Evolutionary conservation across 2,888 invertebrate species (phyloP).

Genomic region (Tipula lateralis): DNA sequence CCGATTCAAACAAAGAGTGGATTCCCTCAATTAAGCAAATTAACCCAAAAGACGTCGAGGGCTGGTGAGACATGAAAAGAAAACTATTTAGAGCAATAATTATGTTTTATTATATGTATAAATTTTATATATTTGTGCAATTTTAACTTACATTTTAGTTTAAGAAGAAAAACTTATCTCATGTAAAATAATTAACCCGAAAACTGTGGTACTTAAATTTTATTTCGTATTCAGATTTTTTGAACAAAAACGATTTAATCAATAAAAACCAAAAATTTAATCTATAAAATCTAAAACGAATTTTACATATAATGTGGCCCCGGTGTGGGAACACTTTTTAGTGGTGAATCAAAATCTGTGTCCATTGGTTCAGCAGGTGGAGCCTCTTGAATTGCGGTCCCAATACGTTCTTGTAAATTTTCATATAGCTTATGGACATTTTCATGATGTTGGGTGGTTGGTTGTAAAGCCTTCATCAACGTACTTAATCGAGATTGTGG

Average conservation of each 20-base stretch:
- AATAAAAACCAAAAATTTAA: not conserved
- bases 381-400: conserved; percentile 60
- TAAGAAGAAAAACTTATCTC: not conserved
- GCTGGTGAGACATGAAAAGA: conserved; percentile 40
- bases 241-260: not conserved
- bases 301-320: conserved; percentile 56
- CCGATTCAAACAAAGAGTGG: conserved; percentile 84
- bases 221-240: not conserved
- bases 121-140: conserved; percentile 25
- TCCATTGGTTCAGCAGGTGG: conserved; percentile 61
- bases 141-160: not conserved
- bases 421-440: conserved; percentile 76
- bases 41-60: conserved; percentile 61
- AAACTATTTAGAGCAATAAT: not conserved
- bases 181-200: not conserved
- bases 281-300: not conserved
- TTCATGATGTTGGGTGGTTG: conserved; percentile 75
- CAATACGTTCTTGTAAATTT: conserved; percentile 72
- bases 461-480: conserved; percentile 56
- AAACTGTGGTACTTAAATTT: conserved; percentile 12
- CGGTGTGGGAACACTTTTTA: conserved; percentile 80
- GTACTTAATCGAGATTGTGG: conserved; percentile 73
- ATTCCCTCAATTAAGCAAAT: conserved; percentile 70
- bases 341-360: conserved; percentile 72
- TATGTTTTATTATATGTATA: not conserved